These are phyloP conservation scores for Adelphocoris suturalis DNA, from an alignment of 2,888 invertebrate species.

Conservation along the genomic window DNA sequence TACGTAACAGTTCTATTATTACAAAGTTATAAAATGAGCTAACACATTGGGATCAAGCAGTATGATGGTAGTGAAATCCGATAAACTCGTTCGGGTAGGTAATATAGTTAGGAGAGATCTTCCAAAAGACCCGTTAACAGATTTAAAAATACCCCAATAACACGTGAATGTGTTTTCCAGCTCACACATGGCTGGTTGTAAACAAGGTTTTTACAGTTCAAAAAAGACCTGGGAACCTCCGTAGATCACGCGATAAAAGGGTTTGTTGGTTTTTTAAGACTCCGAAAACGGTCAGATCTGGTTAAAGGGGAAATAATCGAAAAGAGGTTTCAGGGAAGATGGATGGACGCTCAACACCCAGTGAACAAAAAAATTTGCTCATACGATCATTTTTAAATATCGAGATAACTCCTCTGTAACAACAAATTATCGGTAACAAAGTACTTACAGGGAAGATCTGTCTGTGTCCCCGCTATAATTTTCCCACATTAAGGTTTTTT, in stretches of 20 bases:
- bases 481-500: too few species aligned
- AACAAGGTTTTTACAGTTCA: conserved; percentile 30
- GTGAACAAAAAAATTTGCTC: too few species aligned
- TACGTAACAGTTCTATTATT: too few species aligned
- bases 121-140: conserved; percentile 15
- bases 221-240: background rate
- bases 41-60: too few species aligned
- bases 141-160: conserved; percentile 54
- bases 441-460: too few species aligned
- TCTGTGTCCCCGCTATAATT: too few species aligned
- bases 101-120: background rate
- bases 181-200: conserved; percentile 29
- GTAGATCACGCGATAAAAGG: conserved; percentile 4
- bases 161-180: conserved; percentile 30
- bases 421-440: too few species aligned
- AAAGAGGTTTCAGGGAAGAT: background rate
- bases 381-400: too few species aligned
- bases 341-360: background rate
- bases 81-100: background rate
- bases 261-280: background rate
- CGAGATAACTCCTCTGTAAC: too few species aligned
- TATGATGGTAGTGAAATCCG: too few species aligned
- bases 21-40: too few species aligned
- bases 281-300: background rate
- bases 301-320: background rate